These are phyloP conservation scores for Entomobrya multifasciata DNA, from an alignment of 2,888 invertebrate genomes.

Conservation along the genomic window DNA sequence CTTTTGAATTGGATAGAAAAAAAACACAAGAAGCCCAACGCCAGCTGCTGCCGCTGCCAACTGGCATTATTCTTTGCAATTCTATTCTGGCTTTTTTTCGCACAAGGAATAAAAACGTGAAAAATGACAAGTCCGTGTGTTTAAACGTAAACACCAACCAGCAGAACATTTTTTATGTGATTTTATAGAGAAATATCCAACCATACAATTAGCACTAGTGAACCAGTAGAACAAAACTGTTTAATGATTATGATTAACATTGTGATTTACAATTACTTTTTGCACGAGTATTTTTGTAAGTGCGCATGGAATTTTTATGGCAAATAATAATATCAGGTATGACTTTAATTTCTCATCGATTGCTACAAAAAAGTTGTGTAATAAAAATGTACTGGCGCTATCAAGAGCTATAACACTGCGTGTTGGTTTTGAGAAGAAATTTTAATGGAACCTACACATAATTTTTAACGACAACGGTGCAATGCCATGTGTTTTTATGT, in stretches of 20 bases:
- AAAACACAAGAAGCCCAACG: background rate
- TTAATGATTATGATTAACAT: background rate
- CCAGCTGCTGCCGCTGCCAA: background rate
- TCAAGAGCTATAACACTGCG: no score
- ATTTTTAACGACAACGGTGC: no score
- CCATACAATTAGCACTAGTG: conserved; percentile 18
- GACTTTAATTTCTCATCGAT: background rate
- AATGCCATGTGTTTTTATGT: no score
- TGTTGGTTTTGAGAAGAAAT: conserved; percentile 4
- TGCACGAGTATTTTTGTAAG: conserved; percentile 8
- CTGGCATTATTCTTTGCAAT: no score
- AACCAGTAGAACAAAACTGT: background rate
- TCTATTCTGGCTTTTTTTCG: no score
- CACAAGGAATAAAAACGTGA: conserved; percentile 8
- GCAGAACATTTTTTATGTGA: conserved; percentile 12
- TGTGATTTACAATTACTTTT: conserved; percentile 22
- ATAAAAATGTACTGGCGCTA: no score
- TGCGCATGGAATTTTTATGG: conserved; percentile 26
- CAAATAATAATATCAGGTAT: conserved; percentile 1
- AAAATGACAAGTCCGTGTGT: conserved; percentile 37
- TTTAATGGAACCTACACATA: no score
- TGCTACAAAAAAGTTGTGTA: conserved; percentile 13
- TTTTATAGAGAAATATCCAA: conserved; percentile 33
- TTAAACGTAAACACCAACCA: no score
- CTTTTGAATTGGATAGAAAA: conserved; percentile 21